A percentile compares a stretch with the other conserved stretches of the same genome.
Evolutionary conservation across 2,113 vertebrate genomes (phyloP).

Genomic region (Dicaeum eximium): DNA sequence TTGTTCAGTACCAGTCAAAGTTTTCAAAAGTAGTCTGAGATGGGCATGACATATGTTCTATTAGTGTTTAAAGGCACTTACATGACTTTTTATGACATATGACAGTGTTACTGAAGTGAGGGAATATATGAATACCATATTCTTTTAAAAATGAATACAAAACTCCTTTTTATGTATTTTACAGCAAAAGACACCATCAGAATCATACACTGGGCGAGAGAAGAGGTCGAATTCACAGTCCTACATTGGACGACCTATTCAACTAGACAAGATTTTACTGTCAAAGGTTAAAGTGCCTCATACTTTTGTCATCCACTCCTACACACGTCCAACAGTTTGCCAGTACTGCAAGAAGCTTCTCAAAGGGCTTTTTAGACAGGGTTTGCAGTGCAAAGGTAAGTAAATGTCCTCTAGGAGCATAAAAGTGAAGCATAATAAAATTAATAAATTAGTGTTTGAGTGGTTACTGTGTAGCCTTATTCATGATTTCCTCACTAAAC

Average conservation of each 20-base stretch:
- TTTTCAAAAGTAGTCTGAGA: background rate
- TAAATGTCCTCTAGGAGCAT: background rate
- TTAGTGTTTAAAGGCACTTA: background rate
- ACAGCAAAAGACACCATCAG: conserved; percentile 86
- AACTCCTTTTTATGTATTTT: conserved; percentile 12
- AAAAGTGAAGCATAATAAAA: background rate
- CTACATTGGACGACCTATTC: conserved; percentile 90
- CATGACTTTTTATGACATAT: background rate
- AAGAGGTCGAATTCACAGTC: conserved; percentile 92
- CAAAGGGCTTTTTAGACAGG: conserved; percentile 82
- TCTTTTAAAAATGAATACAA: background rate
- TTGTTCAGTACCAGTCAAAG: background rate
- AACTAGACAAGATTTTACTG: conserved; percentile 92
- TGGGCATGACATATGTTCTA: background rate
- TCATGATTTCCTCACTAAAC: background rate
- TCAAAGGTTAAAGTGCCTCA: conserved; percentile 97
- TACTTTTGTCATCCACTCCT: conserved; percentile 96
- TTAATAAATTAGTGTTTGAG: background rate
- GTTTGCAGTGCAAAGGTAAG: conserved; percentile 83
- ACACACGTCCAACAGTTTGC: conserved; percentile 93
- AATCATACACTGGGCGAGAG: conserved; percentile 85
- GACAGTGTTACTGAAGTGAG: background rate
- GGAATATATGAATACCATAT: background rate
- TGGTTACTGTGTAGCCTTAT: background rate
- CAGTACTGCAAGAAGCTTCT: conserved; percentile 97